Base-by-base conservation (phyloP, 23 tunicate genomes). In the Pegea sp. region DNA sequence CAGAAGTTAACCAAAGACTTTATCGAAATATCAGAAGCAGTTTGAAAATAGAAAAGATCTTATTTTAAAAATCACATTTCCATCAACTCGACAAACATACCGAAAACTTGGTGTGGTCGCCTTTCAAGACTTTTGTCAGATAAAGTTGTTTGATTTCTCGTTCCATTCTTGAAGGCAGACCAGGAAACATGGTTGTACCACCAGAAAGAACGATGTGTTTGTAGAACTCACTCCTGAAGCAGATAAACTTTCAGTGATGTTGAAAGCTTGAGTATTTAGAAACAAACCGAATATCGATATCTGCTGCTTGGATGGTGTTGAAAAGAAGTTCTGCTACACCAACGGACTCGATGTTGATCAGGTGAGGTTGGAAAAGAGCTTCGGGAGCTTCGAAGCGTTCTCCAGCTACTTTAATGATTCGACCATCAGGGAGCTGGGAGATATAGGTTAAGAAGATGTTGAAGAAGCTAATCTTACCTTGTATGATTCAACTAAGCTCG, bases 131-230 rank as follows among this genome's bases (percentile, higher is more conserved):
- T n/a, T 64, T 62, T 43, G 75, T 71, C 25, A 91, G 67, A 60
- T 91, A 91, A 30, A 91, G 72, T 53, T 91, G 99, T 31, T 78
- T 78, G 30, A 91, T 71, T 52, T 91, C 99, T 0, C 93, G 57
- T 55, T 72, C 90, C 93, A 91, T 78, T 42, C 99, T 64, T 21
- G 93, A 72, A 30, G 99, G 93, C 26, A 91, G 68, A 13, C 99
- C 99, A 4, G 99, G 94, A 52, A 72, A 78, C 99, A 91, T 91
- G 34, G 93, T 91, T 29, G 77, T 78, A 43, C 93, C 99, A 11
- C 99, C 99, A 42, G 88, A 74, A 31, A 91, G 62, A 26, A 91
- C 99, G 29, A 91, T 91, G 55, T 91, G 99, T 59, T 91, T 91
- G 93, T 78, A 91, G 38, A 91, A 78, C 54, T 78, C 99, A 32